Percentiles rank a stretch among this genome's conserved stretches.
Evolutionary conservation across 2,888 invertebrate genomes (phyloP).

Genomic region (Melanargia galathea): DNA sequence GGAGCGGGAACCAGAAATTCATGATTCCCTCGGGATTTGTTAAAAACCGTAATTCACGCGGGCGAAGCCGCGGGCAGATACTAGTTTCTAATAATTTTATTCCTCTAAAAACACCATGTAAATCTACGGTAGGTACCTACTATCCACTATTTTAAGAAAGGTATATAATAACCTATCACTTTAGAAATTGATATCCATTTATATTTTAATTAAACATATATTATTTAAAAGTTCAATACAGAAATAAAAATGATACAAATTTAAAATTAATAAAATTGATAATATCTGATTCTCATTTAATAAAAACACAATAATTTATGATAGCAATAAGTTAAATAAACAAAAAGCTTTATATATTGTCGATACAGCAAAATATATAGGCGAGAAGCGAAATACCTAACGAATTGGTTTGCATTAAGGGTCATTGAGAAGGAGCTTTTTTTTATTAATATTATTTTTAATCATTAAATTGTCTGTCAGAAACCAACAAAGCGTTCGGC

Average conservation of each 20-base stretch:
- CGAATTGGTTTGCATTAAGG: conserved; percentile 32
- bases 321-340: conserved; percentile 16
- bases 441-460: conserved; percentile 34
- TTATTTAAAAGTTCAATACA: too few relatives aligned
- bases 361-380: conserved; percentile 24
- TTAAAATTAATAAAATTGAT: conserved; percentile 2
- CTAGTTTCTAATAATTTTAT: too few relatives aligned
- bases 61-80: too few relatives aligned
- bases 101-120: too few relatives aligned
- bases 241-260: background rate
- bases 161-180: too few relatives aligned
- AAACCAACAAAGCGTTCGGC: conserved; percentile 50
- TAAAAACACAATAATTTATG: conserved; percentile 18
- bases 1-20: too few relatives aligned
- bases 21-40: too few relatives aligned
- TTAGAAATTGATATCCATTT: too few relatives aligned
- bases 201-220: too few relatives aligned
- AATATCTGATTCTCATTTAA: conserved; percentile 14
- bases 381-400: conserved; percentile 27
- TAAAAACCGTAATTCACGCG: too few relatives aligned
- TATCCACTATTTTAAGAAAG: too few relatives aligned
- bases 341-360: conserved; percentile 19
- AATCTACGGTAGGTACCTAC: too few relatives aligned
- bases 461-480: conserved; percentile 40
- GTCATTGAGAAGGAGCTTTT: conserved; percentile 31